Conservation (phyloP, 2,797 vertebrate genomes). For the Myotis vivesi region DNA sequence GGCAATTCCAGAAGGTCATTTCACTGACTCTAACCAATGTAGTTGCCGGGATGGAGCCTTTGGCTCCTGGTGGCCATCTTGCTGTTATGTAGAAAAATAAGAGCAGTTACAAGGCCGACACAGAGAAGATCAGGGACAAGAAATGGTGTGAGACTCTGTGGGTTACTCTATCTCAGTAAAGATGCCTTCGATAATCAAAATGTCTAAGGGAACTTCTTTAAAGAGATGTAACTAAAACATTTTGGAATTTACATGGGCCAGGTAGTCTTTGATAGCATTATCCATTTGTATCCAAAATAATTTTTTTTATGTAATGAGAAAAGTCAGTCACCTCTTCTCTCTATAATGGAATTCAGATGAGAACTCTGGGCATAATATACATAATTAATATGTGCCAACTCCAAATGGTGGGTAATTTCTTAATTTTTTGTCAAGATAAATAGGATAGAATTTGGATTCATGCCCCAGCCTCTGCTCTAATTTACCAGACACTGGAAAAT, state of each 20-base stretch:
- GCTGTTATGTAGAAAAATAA: not conserved
- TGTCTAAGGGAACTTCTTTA: not conserved
- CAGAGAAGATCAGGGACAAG: not conserved
- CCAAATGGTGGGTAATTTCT: conserved; percentile 70
- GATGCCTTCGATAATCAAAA: not conserved
- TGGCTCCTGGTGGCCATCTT: not conserved
- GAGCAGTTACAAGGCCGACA: not conserved
- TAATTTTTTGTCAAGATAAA: conserved; percentile 76
- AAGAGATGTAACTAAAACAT: not conserved
- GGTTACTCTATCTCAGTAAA: not conserved
- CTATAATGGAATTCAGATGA: conserved; percentile 65
- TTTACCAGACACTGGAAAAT: conserved; percentile 40
- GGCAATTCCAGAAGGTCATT: not conserved
- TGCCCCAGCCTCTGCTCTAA: conserved; percentile 62
- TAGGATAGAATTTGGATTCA: conserved; percentile 74
- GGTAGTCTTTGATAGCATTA: conserved; percentile 3
- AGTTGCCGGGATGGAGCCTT: not conserved
- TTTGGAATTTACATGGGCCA: not conserved
- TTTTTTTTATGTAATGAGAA: conserved; percentile 21
- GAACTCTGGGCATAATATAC: conserved; percentile 70
- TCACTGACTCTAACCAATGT: not conserved
- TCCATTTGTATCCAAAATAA: conserved; percentile 57
- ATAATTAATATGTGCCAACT: conserved; percentile 75
- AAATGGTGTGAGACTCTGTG: accelerated
- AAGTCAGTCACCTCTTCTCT: conserved; percentile 34